A percentile compares a stretch with the other conserved stretches of the same genome.
Evolutionary conservation across 2,113 vertebrate genomes (phyloP).

Genomic region (Nansenia antarctica): DNA sequence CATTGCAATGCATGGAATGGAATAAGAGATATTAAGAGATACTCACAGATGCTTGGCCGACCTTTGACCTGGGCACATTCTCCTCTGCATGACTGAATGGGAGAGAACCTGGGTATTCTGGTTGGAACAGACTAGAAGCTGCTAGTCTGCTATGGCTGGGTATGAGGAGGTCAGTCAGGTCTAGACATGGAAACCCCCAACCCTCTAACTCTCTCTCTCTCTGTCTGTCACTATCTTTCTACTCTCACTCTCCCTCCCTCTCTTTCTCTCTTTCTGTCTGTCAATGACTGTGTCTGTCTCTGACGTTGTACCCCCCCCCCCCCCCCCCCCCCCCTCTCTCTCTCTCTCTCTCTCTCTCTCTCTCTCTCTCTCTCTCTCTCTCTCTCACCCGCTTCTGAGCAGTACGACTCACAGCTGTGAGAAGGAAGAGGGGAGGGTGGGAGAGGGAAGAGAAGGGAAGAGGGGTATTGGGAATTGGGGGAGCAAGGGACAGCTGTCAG

Average conservation of each 20-base stretch:
- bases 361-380: neutral
- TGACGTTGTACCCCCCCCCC: too few relatives aligned
- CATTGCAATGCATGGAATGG: too few relatives aligned
- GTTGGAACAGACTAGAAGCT: neutral
- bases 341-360: neutral
- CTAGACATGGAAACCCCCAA: constrained; percentile 21
- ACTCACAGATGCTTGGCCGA: neutral
- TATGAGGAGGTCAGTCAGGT: neutral
- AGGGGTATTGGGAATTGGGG: neutral
- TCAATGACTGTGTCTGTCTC: too few relatives aligned
- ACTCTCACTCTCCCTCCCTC: constrained; percentile 1
- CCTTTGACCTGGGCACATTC: neutral
- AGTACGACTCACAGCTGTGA: neutral
- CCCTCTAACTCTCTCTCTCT: constrained; percentile 7
- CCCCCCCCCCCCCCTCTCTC: constrained; percentile 5
- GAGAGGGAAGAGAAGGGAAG: neutral
- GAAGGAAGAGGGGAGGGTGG: constrained; percentile 4
- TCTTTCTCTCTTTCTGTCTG: neutral
- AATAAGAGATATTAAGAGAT: too few relatives aligned
- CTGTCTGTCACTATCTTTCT: neutral
- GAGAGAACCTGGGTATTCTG: neutral
- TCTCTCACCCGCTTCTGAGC: neutral
- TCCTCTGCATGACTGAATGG: neutral
- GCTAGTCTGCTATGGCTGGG: neutral
- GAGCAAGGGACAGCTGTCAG: constrained; percentile 37